These are phyloP conservation scores for Delphinus delphis DNA, from an alignment of 2,113 vertebrate species.

Conservation along the genomic window DNA sequence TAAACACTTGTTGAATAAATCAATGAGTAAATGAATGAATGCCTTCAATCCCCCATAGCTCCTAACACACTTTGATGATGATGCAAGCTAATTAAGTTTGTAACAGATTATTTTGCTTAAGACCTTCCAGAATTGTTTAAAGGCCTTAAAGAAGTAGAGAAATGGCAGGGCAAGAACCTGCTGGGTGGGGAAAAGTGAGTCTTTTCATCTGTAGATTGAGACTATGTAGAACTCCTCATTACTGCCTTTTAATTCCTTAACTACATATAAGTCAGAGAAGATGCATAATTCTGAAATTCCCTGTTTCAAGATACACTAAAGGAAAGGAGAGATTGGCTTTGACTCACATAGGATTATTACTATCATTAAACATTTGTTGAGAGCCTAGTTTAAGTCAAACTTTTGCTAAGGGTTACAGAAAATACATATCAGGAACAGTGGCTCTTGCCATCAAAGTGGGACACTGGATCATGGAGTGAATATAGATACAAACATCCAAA, in stretches of 20 bases:
- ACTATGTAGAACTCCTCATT: background rate
- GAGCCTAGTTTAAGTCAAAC: background rate
- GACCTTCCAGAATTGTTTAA: background rate
- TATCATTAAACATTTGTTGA: background rate
- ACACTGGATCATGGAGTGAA: background rate
- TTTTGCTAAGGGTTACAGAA: background rate
- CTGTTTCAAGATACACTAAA: background rate
- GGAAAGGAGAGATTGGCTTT: background rate
- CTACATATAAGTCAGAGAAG: background rate
- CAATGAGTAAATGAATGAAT: background rate
- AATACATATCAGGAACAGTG: background rate
- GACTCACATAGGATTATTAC: background rate
- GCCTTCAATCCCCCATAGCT: background rate
- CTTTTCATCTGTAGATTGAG: background rate
- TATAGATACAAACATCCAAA: background rate
- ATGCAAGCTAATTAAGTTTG: background rate
- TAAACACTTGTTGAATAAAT: background rate
- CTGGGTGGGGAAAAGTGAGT: background rate
- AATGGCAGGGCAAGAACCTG: background rate
- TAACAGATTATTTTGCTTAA: background rate
- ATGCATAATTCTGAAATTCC: background rate
- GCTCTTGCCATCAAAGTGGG: background rate
- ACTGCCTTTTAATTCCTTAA: background rate
- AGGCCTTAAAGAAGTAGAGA: background rate
- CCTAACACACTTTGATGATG: background rate